These are phyloP conservation scores for Frieseomelitta varia DNA, from an alignment of 1,140 invertebrate species.

Conservation along the genomic window DNA sequence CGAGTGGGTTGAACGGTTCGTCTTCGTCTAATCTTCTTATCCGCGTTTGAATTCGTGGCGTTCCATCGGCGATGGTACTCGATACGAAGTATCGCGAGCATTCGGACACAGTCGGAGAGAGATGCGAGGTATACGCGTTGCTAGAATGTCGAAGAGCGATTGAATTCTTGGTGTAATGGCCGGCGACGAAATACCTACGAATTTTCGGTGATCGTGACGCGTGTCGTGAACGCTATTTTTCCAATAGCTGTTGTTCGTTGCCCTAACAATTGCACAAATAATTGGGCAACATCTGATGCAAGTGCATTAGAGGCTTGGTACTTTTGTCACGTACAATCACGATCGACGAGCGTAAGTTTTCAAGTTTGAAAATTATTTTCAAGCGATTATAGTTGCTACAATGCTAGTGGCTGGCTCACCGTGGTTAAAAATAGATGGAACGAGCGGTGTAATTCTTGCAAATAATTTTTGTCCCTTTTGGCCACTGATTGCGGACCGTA, in stretches of 20 bases:
- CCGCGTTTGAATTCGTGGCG: not conserved
- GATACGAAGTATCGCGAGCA: not conserved
- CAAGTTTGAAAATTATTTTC: too few relatives aligned
- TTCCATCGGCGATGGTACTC: not conserved
- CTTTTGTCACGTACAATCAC: too few relatives aligned
- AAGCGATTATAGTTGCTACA: too few relatives aligned
- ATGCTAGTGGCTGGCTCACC: too few relatives aligned
- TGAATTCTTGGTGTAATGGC: conserved; percentile 41
- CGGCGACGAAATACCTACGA: conserved; percentile 16
- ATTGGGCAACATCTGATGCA: too few relatives aligned
- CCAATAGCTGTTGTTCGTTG: not conserved
- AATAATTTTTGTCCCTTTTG: too few relatives aligned
- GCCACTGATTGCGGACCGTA: too few relatives aligned
- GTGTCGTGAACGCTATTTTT: not conserved
- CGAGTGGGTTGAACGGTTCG: not conserved
- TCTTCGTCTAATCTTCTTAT: not conserved
- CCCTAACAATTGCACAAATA: not conserved
- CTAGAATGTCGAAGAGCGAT: conserved; percentile 17
- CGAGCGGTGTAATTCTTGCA: too few relatives aligned
- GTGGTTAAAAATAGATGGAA: too few relatives aligned
- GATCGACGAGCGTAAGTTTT: too few relatives aligned
- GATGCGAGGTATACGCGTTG: conserved; percentile 23
- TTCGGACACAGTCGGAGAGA: not conserved
- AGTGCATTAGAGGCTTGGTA: too few relatives aligned
- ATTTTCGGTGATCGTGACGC: not conserved